Base-by-base conservation (phyloP, 2,797 vertebrate species). In the Petrocephalus schoutedeni region DNA sequence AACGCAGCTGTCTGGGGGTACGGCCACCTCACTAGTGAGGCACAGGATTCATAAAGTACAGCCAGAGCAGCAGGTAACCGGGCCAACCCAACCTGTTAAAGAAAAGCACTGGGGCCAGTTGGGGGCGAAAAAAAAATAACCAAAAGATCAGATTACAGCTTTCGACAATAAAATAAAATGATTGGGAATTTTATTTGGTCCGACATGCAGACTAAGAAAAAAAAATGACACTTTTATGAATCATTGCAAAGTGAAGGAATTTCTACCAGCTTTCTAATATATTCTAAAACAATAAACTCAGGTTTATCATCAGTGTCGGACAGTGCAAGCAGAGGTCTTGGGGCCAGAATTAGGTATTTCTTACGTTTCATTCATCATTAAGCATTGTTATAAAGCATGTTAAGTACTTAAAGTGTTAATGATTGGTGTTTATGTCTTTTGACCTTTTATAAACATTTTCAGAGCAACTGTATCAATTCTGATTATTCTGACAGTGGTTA, bases 211-310 rank as follows among this genome's bases (percentile, higher is more conserved):
- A 88, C 36, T 41, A n/a, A 12, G 9, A 53, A 41, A 84, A 57
- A 87, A 56, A 84, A 14, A 19, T 67, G 45, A 85, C 56, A 59
- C 36, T 59, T 86, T 87, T 49, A 59, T 87, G 83, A 56, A 19
- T 59, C 41, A 83, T 16, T 57, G 8, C 41, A 51, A 5, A 41
- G 16, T 28, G 61, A 51, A 59, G 5, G 56, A 87, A 21, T 59
- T 87, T 82, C 54, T n/a, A 49, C 19, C 71, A 82, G 3, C 77
- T 87, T 56, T 23, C 54, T 49, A 49, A 21, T 16, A 87, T 58
- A n/a, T 8, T 56, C 53, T 71, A 74, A 74, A 23, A 59, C 45
- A 58, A 86, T n/a, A 21, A 61, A 36, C 67, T 19, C 41, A 0
- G 1, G 36, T 36, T 16, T 41, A 14, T 41, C 16, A 5, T 41